Conservation (phyloP, 2,797 vertebrate genomes). For the Anas georgica region DNA sequence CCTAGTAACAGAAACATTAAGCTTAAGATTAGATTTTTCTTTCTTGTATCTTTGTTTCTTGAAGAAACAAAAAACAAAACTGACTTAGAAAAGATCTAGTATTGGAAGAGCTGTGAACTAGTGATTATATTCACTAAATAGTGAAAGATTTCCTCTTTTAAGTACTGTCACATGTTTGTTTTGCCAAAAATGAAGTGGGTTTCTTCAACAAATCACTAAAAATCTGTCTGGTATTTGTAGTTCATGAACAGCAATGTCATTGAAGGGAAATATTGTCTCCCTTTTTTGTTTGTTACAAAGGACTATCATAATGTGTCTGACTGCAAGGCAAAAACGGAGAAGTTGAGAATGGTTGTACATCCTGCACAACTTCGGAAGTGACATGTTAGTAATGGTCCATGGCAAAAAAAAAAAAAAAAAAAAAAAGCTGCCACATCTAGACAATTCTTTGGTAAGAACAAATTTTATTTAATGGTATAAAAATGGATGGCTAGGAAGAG, state of each 20-base stretch:
- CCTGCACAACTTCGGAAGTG: not conserved
- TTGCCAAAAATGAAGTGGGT: conserved; percentile 45
- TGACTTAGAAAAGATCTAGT: conserved; percentile 62
- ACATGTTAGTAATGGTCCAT: not conserved
- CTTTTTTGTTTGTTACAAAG: not conserved
- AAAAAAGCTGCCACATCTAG: not conserved
- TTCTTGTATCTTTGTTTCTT: not conserved
- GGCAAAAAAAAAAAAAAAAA: not conserved
- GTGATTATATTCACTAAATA: conserved; percentile 43
- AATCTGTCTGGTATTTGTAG: not conserved
- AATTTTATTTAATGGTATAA: not conserved
- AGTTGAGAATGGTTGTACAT: not conserved
- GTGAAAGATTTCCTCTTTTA: conserved; percentile 39
- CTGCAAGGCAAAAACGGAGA: not conserved
- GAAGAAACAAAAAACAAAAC: conserved; percentile 67
- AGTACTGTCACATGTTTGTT: conserved; percentile 29
- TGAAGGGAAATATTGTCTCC: not conserved
- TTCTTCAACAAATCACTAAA: conserved; percentile 42
- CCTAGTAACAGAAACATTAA: conserved; percentile 66
- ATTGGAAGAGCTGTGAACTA: conserved; percentile 48
- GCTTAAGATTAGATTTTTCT: conserved; percentile 33
- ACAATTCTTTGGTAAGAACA: not conserved
- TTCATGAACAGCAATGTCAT: not conserved
- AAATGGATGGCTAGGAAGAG: not conserved
- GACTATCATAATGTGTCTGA: not conserved